Conservation (phyloP, 2,113 vertebrate species). For the Gambusia holbrooki region DNA sequence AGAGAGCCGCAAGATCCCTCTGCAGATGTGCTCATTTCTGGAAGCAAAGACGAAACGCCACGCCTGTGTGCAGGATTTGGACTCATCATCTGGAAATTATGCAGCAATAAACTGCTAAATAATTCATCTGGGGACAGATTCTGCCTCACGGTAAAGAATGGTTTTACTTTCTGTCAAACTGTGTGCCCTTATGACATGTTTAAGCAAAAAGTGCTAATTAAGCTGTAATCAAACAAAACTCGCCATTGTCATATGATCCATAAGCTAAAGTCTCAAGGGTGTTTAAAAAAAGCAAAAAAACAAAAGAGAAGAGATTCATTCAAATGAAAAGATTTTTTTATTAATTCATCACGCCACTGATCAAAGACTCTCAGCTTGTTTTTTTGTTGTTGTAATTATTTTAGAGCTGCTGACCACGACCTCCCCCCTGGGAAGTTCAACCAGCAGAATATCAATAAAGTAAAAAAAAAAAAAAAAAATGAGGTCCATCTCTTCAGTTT, state of each 20-base stretch:
- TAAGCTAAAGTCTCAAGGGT: slow-evolving; percentile 8
- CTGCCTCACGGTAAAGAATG: slow-evolving; percentile 40
- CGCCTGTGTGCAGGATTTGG: slow-evolving; percentile 48
- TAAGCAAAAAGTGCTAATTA: slow-evolving; percentile 48
- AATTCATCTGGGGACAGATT: slow-evolving; percentile 43
- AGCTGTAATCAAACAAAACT: slow-evolving; percentile 30
- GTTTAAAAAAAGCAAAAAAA: slow-evolving; percentile 4
- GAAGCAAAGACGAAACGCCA: slow-evolving; percentile 39
- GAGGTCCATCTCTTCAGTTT: slow-evolving; percentile 39
- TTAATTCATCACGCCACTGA: slow-evolving; percentile 31
- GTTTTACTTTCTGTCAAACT: slow-evolving; percentile 42
- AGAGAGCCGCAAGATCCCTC: slow-evolving; percentile 32
- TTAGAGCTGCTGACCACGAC: slow-evolving; percentile 46
- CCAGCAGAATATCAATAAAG: slow-evolving; percentile 57
- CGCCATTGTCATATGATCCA: slow-evolving; percentile 11
- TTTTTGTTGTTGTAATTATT: slow-evolving; percentile 49
- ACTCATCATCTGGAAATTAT: slow-evolving; percentile 67
- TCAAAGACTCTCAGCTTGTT: slow-evolving; percentile 40
- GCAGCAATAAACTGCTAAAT: slow-evolving; percentile 45
- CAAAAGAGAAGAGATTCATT: slow-evolving; percentile 6
- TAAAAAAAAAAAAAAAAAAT: slow-evolving; percentile 50
- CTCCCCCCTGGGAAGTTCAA: slow-evolving; percentile 35
- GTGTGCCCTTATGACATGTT: slow-evolving; percentile 40
- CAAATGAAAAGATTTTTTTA: slow-evolving; percentile 24
- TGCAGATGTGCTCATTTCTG: slow-evolving; percentile 63